phyloP scores from a whole-genome alignment of 2,797 vertebrate genomes.

The Pseudochirops corinnae region DNA sequence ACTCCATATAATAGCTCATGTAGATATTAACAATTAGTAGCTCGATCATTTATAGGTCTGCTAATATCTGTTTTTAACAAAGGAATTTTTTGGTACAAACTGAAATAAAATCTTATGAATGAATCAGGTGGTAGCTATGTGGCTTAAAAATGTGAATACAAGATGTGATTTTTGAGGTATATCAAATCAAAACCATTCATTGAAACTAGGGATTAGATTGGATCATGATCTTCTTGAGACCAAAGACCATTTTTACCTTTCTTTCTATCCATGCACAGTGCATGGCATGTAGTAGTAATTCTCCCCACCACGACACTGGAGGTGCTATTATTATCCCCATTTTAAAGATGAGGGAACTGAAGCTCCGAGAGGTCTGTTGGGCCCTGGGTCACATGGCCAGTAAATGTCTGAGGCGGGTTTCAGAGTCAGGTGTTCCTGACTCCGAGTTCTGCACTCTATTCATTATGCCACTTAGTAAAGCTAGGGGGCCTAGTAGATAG shows the following conservation, averaged over 20 bases:
- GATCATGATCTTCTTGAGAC: background rate
- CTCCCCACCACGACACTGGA: too few relatives aligned
- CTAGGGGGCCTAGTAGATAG: too few relatives aligned
- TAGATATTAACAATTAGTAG: background rate
- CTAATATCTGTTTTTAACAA: background rate
- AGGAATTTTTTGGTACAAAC: background rate
- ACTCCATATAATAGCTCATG: background rate
- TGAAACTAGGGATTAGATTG: background rate
- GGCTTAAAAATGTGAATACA: background rate
- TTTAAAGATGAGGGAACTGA: too few relatives aligned
- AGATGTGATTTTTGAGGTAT: conserved; percentile 29
- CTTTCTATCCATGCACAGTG: too few relatives aligned
- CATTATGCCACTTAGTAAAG: background rate
- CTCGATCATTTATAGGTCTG: background rate
- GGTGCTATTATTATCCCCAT: too few relatives aligned
- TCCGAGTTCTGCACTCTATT: background rate
- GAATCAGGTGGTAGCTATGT: background rate
- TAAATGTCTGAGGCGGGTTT: too few relatives aligned
- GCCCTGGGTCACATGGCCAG: too few relatives aligned
- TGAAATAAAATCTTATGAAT: background rate
- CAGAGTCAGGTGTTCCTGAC: too few relatives aligned
- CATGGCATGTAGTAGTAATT: too few relatives aligned
- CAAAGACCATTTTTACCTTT: background rate
- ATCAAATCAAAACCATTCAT: conserved; percentile 32
- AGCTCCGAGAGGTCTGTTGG: too few relatives aligned